Base-by-base conservation (phyloP, 30 jellyfish, hydroid and myxozoan species). In the Sanderia malayensis region DNA sequence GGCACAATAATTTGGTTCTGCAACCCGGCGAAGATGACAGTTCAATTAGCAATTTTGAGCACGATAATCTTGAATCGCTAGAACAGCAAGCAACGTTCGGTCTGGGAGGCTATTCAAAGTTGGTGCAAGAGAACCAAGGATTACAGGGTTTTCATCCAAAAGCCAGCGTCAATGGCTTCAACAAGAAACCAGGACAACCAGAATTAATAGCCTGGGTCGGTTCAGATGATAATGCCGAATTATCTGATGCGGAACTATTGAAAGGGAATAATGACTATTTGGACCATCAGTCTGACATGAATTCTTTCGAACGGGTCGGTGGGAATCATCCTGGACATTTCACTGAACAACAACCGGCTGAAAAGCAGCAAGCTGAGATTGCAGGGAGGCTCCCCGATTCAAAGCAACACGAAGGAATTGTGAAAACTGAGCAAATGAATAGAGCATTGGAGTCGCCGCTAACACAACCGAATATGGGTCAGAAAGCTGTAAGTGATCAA, bases 121-220 rank as follows among this genome's bases (percentile, higher is more conserved):
- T 78, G 34, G 70, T 45, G 59, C 58, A 52, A 23, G 83, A 71
- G 22, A 61, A 58, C 27, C 76, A 31, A 37, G 89, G 71, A n/a
- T 1, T 78, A 24, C 61, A 71, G 0, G 89, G 89, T n/a, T 37
- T 78, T 18, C 70, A 67, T 17, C 25, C 89, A 19, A n/a, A n/a
- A n/a, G 65, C 33, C 17, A 34, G 59, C 28, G 73, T 49, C 55
- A 31, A 31, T 27, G 46, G 70, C 0, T 64, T 46, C 31, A 64
- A 67, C 10, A 64, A 78, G 17, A n/a, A n/a, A n/a, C 82, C 70
- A 53, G 29, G 44, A 32, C 89, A 44, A 55, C 70, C 89, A 0
- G 89, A 82, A 6, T 44, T 65, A 29, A 78, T 78, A 20, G 89
- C 82, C 4, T 78, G 89, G 89, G 37, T 82, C 26, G 89, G 89